Percentiles rank a stretch among this genome's conserved stretches.
Conservation (phyloP, 1,140 invertebrate species). For the Trigoniulus corallinus region DNA sequence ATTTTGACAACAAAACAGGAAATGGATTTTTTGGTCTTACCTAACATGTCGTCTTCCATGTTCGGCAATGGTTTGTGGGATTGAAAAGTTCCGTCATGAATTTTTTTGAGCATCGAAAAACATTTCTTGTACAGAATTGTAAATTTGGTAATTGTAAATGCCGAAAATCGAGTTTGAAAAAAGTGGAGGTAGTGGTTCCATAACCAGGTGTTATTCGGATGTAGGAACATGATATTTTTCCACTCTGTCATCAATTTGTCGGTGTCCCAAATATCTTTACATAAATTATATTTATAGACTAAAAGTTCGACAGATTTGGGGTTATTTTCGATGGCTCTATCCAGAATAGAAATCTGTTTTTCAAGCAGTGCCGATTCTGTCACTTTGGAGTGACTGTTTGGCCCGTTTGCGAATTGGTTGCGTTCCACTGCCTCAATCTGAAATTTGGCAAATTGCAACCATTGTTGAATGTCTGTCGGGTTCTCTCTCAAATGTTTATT, state of each 20-base stretch:
- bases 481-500: constrained; percentile 25
- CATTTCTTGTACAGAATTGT: constrained; percentile 26
- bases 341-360: constrained; percentile 30
- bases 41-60: constrained; percentile 17
- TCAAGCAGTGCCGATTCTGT: constrained; percentile 20
- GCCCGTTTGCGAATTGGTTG: constrained; percentile 10
- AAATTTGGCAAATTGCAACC: constrained; percentile 32
- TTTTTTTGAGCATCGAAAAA: constrained; percentile 19
- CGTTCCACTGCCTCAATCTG: constrained; percentile 22
- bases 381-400: constrained; percentile 9
- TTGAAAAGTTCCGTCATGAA: constrained; percentile 18
- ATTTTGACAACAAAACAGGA: background rate
- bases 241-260: constrained; percentile 25
- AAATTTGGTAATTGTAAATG: constrained; percentile 23
- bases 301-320: constrained; percentile 24
- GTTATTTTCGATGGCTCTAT: constrained; percentile 30
- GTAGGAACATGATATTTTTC: constrained; percentile 27
- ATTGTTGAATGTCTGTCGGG: constrained; percentile 24
- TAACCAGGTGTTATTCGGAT: constrained; percentile 24
- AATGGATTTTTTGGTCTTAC: constrained; percentile 13
- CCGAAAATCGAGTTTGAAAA: constrained; percentile 23
- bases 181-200: constrained; percentile 29
- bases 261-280: constrained; percentile 22
- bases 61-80: constrained; percentile 17
- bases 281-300: constrained; percentile 24